Percentiles rank a stretch among this genome's conserved stretches.
Conservation (phyloP, 2,888 invertebrate species). For the Hanleya hanleyi region DNA sequence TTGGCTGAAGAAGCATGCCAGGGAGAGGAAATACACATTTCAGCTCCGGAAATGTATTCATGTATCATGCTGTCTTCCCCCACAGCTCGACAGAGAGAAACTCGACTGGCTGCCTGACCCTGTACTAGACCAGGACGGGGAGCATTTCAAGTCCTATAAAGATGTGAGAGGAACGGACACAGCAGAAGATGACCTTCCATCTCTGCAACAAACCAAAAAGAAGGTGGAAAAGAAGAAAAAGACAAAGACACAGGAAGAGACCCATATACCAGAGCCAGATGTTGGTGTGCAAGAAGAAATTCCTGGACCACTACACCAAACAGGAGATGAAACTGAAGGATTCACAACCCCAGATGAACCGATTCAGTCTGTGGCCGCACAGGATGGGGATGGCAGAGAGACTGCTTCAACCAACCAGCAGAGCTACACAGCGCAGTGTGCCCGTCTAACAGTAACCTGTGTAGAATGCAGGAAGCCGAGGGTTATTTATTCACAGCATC, state of each 20-base stretch:
- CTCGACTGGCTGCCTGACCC: conserved; percentile 33
- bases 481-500: conserved; percentile 15
- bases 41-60: conserved; percentile 21
- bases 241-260: background rate
- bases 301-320: no score
- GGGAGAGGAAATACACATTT: conserved; percentile 11
- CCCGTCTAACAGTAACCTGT: background rate
- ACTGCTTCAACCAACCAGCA: no score
- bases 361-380: no score
- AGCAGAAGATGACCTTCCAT: conserved; percentile 19
- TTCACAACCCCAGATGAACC: no score
- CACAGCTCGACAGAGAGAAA: background rate
- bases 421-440: no score
- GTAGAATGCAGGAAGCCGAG: background rate
- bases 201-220: no score
- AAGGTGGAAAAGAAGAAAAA: background rate
- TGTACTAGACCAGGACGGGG: conserved; percentile 13
- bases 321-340: no score
- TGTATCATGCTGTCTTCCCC: conserved; percentile 15
- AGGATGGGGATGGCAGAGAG: no score
- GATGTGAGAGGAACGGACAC: conserved; percentile 20
- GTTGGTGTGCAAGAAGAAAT: no score
- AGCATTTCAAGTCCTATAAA: conserved; percentile 23
- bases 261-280: background rate
- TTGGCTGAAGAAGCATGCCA: conserved; percentile 13